Conservation (phyloP, 2,113 vertebrate genomes). For the Ctenomys sociabilis region DNA sequence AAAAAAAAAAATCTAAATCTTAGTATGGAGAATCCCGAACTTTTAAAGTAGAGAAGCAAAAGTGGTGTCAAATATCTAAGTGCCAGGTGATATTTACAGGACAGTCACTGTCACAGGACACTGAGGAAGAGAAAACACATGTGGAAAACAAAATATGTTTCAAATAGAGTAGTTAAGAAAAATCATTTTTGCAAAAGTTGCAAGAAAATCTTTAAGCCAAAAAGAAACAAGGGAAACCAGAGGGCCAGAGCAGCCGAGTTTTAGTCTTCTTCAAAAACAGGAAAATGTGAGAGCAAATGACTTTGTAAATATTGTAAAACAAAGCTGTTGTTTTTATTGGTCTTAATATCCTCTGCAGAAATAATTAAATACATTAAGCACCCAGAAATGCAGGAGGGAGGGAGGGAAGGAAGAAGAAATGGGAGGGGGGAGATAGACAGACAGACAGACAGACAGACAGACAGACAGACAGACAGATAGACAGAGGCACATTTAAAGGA, state of each 20-base stretch:
- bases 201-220: not conserved
- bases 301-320: not conserved
- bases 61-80: not conserved
- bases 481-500: not conserved
- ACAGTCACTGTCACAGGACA: not conserved
- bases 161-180: not conserved
- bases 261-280: constrained; percentile 29
- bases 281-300: not conserved
- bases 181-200: not conserved
- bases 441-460: not conserved
- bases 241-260: not conserved
- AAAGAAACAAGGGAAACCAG: not conserved
- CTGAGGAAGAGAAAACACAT: not conserved
- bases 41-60: not conserved
- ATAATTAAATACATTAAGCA: not conserved
- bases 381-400: not conserved
- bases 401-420: accelerated
- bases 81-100: not conserved
- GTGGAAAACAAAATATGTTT: not conserved
- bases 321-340: not conserved
- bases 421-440: not conserved
- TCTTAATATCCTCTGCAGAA: not conserved
- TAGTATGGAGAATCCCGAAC: not conserved
- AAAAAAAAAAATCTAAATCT: not conserved
- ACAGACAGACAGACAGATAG: not conserved